Conservation (phyloP, 2,113 vertebrate species). For the Prolemur simus region DNA sequence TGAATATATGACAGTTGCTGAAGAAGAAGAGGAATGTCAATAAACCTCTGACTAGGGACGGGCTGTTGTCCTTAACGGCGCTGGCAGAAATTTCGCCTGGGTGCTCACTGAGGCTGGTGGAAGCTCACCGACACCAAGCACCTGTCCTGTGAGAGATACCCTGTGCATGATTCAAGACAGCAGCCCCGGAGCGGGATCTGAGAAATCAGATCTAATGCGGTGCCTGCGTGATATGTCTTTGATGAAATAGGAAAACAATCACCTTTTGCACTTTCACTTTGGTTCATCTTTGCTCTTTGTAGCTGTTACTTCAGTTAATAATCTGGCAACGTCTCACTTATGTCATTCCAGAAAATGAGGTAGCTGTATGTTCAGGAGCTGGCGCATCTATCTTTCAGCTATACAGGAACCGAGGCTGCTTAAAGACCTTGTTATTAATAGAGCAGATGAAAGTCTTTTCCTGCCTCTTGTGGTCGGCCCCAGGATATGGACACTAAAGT, state of each 20-base stretch:
- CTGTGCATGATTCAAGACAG: not conserved
- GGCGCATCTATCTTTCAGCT: not conserved
- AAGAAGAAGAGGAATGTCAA: not conserved
- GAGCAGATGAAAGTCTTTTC: not conserved
- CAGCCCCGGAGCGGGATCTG: not conserved
- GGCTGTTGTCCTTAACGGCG: not conserved
- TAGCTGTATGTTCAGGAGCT: not conserved
- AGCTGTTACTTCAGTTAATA: not conserved
- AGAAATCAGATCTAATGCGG: not conserved
- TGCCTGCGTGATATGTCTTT: not conserved
- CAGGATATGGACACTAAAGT: not conserved
- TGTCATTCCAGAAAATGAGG: not conserved
- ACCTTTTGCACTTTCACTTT: not conserved
- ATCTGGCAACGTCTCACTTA: not conserved
- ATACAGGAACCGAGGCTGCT: not conserved
- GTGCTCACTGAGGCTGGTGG: not conserved
- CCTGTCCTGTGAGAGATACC: not conserved
- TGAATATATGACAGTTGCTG: constrained; percentile 52
- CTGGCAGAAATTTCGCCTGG: not conserved
- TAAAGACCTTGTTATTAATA: not conserved
- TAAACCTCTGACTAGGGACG: not conserved
- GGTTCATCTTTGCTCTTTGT: not conserved
- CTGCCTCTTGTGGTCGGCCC: not conserved
- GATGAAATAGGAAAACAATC: not conserved
- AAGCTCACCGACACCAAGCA: not conserved